Base-by-base conservation (phyloP, 2,888 invertebrate species). In the Cataglyphis cursor region DNA sequence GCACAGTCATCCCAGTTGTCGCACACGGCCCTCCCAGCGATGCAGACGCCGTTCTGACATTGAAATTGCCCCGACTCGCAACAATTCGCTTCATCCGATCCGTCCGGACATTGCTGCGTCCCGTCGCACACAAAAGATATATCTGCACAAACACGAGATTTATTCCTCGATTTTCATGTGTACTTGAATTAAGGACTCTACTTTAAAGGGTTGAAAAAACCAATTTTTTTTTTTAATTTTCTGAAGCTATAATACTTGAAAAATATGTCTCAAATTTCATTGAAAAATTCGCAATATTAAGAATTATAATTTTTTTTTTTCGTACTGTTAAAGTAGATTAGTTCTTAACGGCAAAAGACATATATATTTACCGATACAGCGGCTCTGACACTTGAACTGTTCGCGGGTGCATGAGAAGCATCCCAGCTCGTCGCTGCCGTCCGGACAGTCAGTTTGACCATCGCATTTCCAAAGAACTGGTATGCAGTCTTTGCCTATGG, bases 391-490 rank as follows among this genome's bases (percentile, higher is more conserved):
- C 75, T 96, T 96, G 89, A 98, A 98, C 93, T 97, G 96, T 95
- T 96, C 95, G 70, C 96, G 95, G 76, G 96, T 95, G 94, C 98
- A 98, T n/a, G 96, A 96, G 10, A 97, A 96, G 95, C 97, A 96
- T 87, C 97, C 96, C 81, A 97, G 95, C 95, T 98, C 98, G 94
- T 98, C 98, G 15, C 97, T 97, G 74, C 97, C 97, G 95, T 98
- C 98, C 1, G 96, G 96, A 94, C 98, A 98, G 94, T 98, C 98
- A 75, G 96, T 96, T 92, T 97, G 97, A 0, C 97, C 97, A 94
- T 98, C 98, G 93, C 97, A 98, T 88, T 96, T 96, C 97, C 97
- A 97, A 0, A 96, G 95, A 0, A 96, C 95, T 0, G 97, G 97
- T 86, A 97, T 97, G 91, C 97, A 97, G 88, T 97, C 97, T 83